Base-by-base conservation (phyloP, 1,140 invertebrate species). In the Magallana ariakensis region DNA sequence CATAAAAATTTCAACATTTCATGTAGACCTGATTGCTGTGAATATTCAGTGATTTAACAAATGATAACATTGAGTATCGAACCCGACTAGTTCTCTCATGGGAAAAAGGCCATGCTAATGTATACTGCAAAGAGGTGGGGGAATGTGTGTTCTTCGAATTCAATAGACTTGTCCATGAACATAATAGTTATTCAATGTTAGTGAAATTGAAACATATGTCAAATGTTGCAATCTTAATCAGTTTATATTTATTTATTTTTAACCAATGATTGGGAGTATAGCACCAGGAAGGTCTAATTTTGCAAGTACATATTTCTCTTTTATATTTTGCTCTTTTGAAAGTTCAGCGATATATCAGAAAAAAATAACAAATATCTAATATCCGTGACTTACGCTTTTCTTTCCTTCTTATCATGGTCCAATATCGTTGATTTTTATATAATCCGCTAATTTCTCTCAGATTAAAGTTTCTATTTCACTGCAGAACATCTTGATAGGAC, bases 351-450 rank as follows among this genome's bases (percentile, higher is more conserved):
- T 75, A 15, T 75, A 75, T 75, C 66, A n/a, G 33, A 19, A 75
- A 75, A 75, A 46, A 26, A 33, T 46, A 75, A 33, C 66, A 75
- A 75, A 75, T 75, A 11, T 75, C 66, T 26, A 26, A 26, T 75
- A 75, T 75, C 13, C 58, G 11, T 75, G 13, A 26, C 2, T 11
- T 0, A 33, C 22, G 9, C 22, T 75, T 75, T 75, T 13, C 26
- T 75, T 19, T 75, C 33, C 22, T 75, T 26, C 22, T 75, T 75
- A 26, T 22, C 22, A 26, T 22, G 22, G 22, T 26, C 7, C 15
- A 11, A 75, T 75, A 75, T 75, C 66, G 33, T 46, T 46, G 13
- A 9, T 33, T 22, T 0, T 15, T 4, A 75, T 75, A 70, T 70
- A 19, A 70, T 62, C 19, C 15, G 8, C 15, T 19, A 19, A 70